These are phyloP conservation scores for Listronotus bonariensis DNA, from an alignment of 1,140 invertebrate species.

Conservation along the genomic window DNA sequence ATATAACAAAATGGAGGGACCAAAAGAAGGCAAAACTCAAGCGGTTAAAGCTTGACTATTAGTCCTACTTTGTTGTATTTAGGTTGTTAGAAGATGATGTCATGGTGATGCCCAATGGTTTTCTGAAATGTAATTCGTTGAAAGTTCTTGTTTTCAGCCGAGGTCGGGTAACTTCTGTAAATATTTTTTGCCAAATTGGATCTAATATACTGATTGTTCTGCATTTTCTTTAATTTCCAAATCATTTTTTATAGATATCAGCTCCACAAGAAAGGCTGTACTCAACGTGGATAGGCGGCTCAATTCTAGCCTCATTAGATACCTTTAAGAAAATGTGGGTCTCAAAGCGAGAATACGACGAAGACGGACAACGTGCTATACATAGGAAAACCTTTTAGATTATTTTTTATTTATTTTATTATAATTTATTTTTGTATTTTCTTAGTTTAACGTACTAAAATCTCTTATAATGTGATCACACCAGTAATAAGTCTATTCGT, in stretches of 20 bases:
- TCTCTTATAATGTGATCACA: conserved; percentile 27
- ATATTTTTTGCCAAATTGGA: too few species aligned
- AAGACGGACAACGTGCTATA: conserved; percentile 90
- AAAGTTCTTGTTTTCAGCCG: too few species aligned
- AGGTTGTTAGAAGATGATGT: too few species aligned
- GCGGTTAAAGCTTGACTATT: too few species aligned
- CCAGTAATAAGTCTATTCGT: conserved; percentile 1
- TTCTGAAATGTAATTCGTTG: too few species aligned
- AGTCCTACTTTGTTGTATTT: too few species aligned
- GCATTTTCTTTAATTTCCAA: too few species aligned
- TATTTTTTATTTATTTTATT: conserved; percentile 7
- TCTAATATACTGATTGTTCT: too few species aligned
- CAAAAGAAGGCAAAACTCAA: too few species aligned
- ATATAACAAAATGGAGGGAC: too few species aligned
- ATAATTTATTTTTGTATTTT: conserved; percentile 8
- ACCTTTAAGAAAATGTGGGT: conserved; percentile 99
- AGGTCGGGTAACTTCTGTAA: too few species aligned
- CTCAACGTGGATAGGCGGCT: conserved; percentile 99
- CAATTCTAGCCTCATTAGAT: conserved; percentile 97
- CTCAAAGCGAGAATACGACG: conserved; percentile 96
- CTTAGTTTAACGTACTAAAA: conserved; percentile 16
- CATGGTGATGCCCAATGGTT: too few species aligned
- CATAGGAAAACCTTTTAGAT: conserved; percentile 95
- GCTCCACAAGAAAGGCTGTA: conserved; percentile 97
- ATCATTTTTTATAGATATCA: conserved; percentile 75